Base-by-base conservation (phyloP, 2,888 invertebrate species). In the Thalpophila matura region DNA sequence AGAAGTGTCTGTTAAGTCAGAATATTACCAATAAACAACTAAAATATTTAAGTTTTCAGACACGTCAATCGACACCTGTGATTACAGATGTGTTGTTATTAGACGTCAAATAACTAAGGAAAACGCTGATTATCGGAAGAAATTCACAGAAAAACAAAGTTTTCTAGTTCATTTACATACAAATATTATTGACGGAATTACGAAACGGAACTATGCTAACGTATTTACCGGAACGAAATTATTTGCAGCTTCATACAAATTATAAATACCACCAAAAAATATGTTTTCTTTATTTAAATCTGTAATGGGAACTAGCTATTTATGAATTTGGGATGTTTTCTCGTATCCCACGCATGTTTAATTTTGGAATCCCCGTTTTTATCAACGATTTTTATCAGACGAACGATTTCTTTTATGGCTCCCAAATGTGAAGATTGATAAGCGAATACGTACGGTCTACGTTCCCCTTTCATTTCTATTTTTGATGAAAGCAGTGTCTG, bases 251-350 rank as follows among this genome's bases (percentile, higher is more conserved):
- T n/a, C 7, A n/a, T 35, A 47, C 18, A 6, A 31, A 46, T 14
- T 24, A 31, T 22, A 46, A 60, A 53, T 31, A 40, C 9, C 10
- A n/a, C n/a, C 31, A 14, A 43, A 49, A n/a, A 35, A 6, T 14
- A 6, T 16, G 22, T 16, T 29, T 18, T 24, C 49, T 67, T 45
- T 50, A n/a, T 33, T 27, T 29, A 9, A 18, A 43, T 27, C n/a
- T 16, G 22, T 45, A 49, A 68, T 37, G 18, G 49, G 38, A 38
- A 26, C 62, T 20, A 49, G 49, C 26, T 67, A 68, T 70, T 70
- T 70, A 29, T 35, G 29, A 47, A 69, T 38, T 26, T 33, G 29
- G 57, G 64, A 47, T 70, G 51, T 27, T 63, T 47, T 70, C 58
- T 43, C 5, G 4, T 7, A 42, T 16, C 69, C 69, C 69, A 69